Base-by-base conservation (phyloP, 2,797 vertebrate species). In the Pampus argenteus region DNA sequence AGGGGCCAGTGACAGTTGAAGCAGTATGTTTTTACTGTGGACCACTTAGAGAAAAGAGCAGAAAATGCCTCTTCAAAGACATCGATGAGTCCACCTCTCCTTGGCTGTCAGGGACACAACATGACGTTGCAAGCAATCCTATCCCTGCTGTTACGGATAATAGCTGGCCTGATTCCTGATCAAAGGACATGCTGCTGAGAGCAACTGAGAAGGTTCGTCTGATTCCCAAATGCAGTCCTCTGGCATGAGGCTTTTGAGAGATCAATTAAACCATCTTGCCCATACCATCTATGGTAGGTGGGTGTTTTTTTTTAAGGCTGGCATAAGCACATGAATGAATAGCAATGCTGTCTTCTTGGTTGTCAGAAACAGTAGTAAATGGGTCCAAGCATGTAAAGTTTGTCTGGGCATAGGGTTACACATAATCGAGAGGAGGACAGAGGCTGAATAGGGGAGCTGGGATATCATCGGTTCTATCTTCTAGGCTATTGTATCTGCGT, bases 341-440 rank as follows among this genome's bases (percentile, higher is more conserved):
- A 75, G 75, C 72, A 65, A 65, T 57, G 62, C 74, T 49, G 79
- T 83, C 74, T 57, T 80, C 49, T 25, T 44, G 67, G 56, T 64
- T 81, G 77, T 85, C 15, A 69, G 84, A 86, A 91, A 85, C 59
- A 69, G 51, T 15, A 1, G 59, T 70, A 78, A 86, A 84, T 71
- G 82, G 65, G 62, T 88, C 80, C 76, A 72, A 69, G 79, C 66
- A 70, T 58, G 79, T 76, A 79, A 66, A 67, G 78, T 79, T 81
- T 65, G 68, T 57, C 48, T 55, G 74, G 66, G 87, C 65, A 34
- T 90, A 74, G 82, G 78, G 88, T 93, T 92, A 83, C 91, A 89
- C 64, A 84, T 85, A 81, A 91, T 83, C 45, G 85, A 89, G 83
- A 67, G 57, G 42, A 78, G 75, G 75, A 80, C 79, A 74, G 78